Evolutionary conservation across 2,797 vertebrate genomes (phyloP).

Genomic region (Clarias fuscus): DNA sequence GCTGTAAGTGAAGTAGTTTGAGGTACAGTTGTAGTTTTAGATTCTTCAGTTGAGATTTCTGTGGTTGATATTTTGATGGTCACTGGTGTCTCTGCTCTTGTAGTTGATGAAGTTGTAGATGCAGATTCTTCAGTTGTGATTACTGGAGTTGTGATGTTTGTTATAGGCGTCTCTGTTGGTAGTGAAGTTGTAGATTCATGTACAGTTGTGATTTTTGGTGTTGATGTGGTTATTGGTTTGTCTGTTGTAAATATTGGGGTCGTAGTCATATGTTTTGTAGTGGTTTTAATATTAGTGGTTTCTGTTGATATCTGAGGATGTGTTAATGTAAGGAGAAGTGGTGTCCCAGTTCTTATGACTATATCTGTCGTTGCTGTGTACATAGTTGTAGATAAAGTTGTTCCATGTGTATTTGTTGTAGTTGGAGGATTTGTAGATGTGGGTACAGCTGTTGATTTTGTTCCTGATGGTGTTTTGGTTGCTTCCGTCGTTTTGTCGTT

Average conservation of each 20-base stretch:
- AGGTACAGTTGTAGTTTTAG: not conserved
- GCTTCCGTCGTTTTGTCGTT: no score
- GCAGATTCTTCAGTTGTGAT: not conserved
- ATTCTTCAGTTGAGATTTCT: not conserved
- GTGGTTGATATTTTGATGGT: not conserved
- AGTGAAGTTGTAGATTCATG: not conserved
- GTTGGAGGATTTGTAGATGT: not conserved
- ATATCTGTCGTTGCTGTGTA: slow-evolving; percentile 3
- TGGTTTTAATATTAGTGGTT: not conserved
- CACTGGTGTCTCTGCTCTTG: not conserved
- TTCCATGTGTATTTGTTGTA: not conserved
- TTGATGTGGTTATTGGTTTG: not conserved
- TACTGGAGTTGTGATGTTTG: not conserved
- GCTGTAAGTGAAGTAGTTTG: not conserved
- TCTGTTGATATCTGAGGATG: not conserved
- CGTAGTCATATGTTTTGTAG: not conserved
- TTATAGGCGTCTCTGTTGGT: not conserved
- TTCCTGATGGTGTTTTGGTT: not conserved
- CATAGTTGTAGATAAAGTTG: not conserved
- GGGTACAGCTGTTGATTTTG: not conserved
- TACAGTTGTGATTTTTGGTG: not conserved
- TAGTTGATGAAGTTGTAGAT: not conserved
- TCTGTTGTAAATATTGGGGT: slow-evolving; percentile 7
- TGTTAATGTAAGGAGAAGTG: no score
- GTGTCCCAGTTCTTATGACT: not conserved